Conservation (phyloP, 2,113 vertebrate genomes). For the Cephalopterus ornatus region DNA sequence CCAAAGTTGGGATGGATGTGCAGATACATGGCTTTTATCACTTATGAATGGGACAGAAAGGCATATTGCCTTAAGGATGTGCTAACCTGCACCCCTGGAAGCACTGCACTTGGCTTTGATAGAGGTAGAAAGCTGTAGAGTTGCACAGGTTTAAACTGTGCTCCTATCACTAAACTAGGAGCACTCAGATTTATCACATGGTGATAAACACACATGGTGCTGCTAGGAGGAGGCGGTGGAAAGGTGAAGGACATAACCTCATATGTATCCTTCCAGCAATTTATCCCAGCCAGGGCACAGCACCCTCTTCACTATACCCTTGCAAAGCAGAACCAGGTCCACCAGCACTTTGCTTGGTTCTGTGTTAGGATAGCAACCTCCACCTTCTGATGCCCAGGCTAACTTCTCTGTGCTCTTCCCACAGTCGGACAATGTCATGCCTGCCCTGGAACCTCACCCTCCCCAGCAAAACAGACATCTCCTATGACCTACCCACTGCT, state of each 20-base stretch:
- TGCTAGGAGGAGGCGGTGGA: background rate
- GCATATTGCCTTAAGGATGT: background rate
- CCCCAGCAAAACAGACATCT: background rate
- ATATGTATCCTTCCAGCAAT: rapidly evolving
- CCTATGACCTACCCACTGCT: background rate
- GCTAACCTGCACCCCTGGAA: background rate
- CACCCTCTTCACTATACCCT: background rate
- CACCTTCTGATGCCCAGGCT: background rate
- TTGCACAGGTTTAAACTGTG: background rate
- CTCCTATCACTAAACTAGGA: background rate
- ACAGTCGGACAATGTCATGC: conserved; percentile 65
- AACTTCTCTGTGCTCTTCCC: conserved; percentile 30
- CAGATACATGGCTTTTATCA: background rate
- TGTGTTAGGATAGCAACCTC: background rate
- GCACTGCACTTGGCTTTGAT: background rate
- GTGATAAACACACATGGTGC: no score
- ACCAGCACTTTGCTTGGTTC: background rate
- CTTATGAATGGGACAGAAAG: background rate
- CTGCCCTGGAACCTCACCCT: conserved; percentile 62
- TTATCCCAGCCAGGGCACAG: background rate
- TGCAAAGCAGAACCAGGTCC: background rate
- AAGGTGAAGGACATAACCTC: background rate
- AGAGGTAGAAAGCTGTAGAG: background rate
- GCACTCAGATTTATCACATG: background rate
- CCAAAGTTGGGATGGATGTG: background rate